Conservation (phyloP, 2,888 invertebrate genomes). For the Rhamphomyia laevipes region DNA sequence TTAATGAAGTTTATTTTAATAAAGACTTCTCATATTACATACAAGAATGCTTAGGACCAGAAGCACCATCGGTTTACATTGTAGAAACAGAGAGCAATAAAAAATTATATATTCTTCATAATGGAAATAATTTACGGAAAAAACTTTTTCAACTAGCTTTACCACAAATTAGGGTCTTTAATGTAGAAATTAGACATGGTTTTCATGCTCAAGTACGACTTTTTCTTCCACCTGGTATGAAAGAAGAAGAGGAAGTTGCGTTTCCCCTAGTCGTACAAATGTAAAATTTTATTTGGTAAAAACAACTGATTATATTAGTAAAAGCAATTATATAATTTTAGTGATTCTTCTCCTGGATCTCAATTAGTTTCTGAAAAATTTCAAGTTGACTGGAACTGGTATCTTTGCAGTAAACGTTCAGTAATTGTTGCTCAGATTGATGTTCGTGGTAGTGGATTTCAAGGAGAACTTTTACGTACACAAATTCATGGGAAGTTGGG, state of each 20-base stretch:
- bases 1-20: slow-evolving; percentile 56
- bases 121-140: slow-evolving; percentile 51
- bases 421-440: slow-evolving; percentile 83
- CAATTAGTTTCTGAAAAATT: slow-evolving; percentile 76
- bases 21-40: slow-evolving; percentile 48
- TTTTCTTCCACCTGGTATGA: slow-evolving; percentile 68
- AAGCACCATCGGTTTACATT: slow-evolving; percentile 54
- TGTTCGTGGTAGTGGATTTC: slow-evolving; percentile 73
- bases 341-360: slow-evolving; percentile 69
- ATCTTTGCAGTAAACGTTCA: slow-evolving; percentile 67
- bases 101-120: slow-evolving; percentile 53
- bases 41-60: slow-evolving; percentile 71
- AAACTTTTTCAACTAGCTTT: slow-evolving; percentile 54
- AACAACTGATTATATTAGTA: neutral
- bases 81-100: slow-evolving; percentile 48
- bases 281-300: slow-evolving; percentile 43
- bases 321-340: slow-evolving; percentile 24
- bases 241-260: slow-evolving; percentile 70
- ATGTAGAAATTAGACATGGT: slow-evolving; percentile 52
- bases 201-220: slow-evolving; percentile 65
- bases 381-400: slow-evolving; percentile 72
- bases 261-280: slow-evolving; percentile 72
- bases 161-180: slow-evolving; percentile 62
- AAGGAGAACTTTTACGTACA: slow-evolving; percentile 63
- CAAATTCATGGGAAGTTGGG: slow-evolving; percentile 63